Evolutionary conservation across 2,888 invertebrate species (phyloP), one percentile per base, ranked within the genome.

Genomic region (Chromoteleia sp.): DNA sequence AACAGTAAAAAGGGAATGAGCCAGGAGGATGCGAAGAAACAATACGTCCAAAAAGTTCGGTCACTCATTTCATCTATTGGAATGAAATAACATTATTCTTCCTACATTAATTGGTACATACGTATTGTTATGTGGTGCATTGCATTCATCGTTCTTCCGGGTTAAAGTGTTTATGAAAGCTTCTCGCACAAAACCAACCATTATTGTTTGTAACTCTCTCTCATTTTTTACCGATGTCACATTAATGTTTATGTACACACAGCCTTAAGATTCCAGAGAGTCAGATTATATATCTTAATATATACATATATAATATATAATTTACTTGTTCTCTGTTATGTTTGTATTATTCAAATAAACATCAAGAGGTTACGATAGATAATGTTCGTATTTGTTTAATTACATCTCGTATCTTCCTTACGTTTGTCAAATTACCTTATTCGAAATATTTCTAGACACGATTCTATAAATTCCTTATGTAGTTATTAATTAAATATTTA

Each of bases 31-130:
- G 98, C 98, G 3, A 96, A 96, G 92, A 94, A 95, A 88, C 94
- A 95, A 7, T 99, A 99, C 92, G 93, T 98, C 83, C 94, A 94
- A 1, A 96, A 96, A 92, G 97, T 94, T 0, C 93, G 95, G 43
- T 89, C 93, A 83, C 93, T 97, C 39, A 92, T 96, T 82, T 93
- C 93, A 1, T 67, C 84, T 2, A 86, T 90, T 56, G 91, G 90
- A 65, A 90, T 88, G 74, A 90, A 90, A 68, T 90, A 87, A 84
- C 36, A 56, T 50, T 54, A 39, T 61, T 75, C n/a, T 36, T 65
- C 58, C 52, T 73, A 70, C 68, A 78, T 58, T 48, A 41, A 41
- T 48, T 15, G 21, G 65, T 58, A 78, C 56, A 75, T 59, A 52
- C 33, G 21, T 68, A 59, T 56, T 45, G 41, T 33, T 52, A 43